Percentiles rank a stretch among this genome's conserved stretches.
Evolutionary conservation across 2,113 vertebrate genomes (phyloP).

Genomic region (Calidris pugnax): DNA sequence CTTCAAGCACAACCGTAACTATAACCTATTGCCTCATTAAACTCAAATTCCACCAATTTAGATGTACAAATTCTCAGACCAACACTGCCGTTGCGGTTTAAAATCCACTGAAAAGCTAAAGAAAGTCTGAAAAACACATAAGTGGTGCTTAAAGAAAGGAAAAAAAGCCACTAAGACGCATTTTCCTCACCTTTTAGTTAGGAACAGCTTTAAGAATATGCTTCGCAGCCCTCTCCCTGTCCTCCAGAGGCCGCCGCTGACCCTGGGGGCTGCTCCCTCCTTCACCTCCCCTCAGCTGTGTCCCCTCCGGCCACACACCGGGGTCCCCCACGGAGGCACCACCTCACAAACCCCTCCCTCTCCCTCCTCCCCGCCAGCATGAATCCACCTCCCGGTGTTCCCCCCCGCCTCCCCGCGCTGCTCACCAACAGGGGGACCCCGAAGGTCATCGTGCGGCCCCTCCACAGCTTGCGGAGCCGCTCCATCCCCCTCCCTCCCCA

Average conservation of each 20-base stretch:
- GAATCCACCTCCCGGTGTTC: neutral
- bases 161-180: neutral
- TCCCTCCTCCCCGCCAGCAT: accelerated
- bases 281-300: too few species aligned
- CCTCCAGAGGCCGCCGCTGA: neutral
- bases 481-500: neutral
- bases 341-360: too few species aligned
- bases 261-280: neutral
- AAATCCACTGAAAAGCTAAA: neutral
- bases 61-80: neutral
- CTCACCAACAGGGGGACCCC: conserved; percentile 91
- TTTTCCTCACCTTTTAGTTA: accelerated
- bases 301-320: too few species aligned
- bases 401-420: neutral
- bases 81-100: accelerated
- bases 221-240: accelerated
- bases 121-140: neutral
- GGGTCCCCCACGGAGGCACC: accelerated
- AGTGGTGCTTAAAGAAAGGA: neutral
- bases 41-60: neutral
- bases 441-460: conserved; percentile 79
- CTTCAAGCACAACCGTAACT: neutral
- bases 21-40: neutral
- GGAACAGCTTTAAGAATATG: accelerated
- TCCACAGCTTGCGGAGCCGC: conserved; percentile 14